Evolutionary conservation across 1,140 invertebrate species (phyloP).

Genomic region (Papilio dardanus): DNA sequence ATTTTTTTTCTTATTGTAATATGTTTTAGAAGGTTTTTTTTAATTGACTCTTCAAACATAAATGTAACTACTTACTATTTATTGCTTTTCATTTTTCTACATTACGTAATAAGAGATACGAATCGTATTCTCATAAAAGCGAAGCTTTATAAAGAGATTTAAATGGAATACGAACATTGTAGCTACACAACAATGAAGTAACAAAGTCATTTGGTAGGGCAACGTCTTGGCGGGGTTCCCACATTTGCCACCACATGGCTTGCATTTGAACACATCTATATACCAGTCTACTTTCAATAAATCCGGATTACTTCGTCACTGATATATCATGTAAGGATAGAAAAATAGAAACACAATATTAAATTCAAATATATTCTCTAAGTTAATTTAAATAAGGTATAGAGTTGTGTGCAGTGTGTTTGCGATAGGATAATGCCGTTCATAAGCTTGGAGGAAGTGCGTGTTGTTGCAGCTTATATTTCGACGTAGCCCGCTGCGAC

Average conservation of each 20-base stretch:
- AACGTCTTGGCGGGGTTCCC: slow-evolving; percentile 79
- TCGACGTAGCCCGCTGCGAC: slow-evolving; percentile 77
- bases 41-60: background rate
- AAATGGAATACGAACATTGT: slow-evolving; percentile 45
- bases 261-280: slow-evolving; percentile 72
- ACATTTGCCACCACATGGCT: slow-evolving; percentile 78
- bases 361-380: slow-evolving; percentile 56
- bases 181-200: slow-evolving; percentile 74
- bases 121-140: slow-evolving; percentile 35
- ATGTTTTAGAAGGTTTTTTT: background rate
- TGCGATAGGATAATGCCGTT: slow-evolving; percentile 54
- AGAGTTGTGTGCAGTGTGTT: slow-evolving; percentile 51
- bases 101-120: slow-evolving; percentile 26
- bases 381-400: slow-evolving; percentile 53
- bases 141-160: slow-evolving; percentile 34
- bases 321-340: slow-evolving; percentile 58
- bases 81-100: background rate
- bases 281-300: slow-evolving; percentile 73
- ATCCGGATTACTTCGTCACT: slow-evolving; percentile 73
- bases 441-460: slow-evolving; percentile 70
- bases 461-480: slow-evolving; percentile 81
- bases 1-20: too few relatives aligned
- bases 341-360: slow-evolving; percentile 46
- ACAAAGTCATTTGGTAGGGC: slow-evolving; percentile 74
- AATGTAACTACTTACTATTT: background rate